A percentile compares a stretch with the other conserved stretches of the same genome.
Conservation (phyloP, 1,140 invertebrate genomes). For the Carposina sasakii region DNA sequence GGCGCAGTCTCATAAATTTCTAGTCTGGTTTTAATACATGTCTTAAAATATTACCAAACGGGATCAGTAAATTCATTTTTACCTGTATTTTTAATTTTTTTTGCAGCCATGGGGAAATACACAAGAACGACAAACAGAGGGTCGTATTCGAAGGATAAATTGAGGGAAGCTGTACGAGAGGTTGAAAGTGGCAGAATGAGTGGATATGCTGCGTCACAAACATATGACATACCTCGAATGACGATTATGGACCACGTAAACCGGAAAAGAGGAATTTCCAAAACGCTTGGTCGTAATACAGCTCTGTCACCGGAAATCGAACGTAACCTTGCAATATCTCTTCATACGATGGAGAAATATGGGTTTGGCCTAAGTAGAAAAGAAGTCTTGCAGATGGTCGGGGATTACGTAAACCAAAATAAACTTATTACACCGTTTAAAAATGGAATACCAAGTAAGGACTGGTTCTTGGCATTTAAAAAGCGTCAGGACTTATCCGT, state of each 20-base stretch:
- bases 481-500: slow-evolving; percentile 30
- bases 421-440: slow-evolving; percentile 37
- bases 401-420: slow-evolving; percentile 30
- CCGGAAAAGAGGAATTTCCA: slow-evolving; percentile 21
- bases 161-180: too few species aligned
- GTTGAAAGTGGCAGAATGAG: too few species aligned
- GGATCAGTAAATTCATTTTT: too few species aligned
- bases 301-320: slow-evolving; percentile 24
- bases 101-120: too few species aligned
- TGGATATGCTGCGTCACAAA: too few species aligned
- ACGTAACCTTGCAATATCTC: slow-evolving; percentile 21
- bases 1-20: too few species aligned
- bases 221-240: slow-evolving; percentile 26
- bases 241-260: slow-evolving; percentile 21
- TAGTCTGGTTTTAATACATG: too few species aligned
- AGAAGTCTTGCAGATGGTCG: slow-evolving; percentile 30
- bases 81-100: too few species aligned
- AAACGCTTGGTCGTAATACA: slow-evolving; percentile 22
- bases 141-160: too few species aligned
- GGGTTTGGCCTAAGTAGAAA: slow-evolving; percentile 35
- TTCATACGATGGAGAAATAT: slow-evolving; percentile 36
- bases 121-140: too few species aligned
- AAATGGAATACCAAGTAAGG: slow-evolving; percentile 36
- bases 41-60: too few species aligned
- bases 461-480: slow-evolving; percentile 40